Conservation (phyloP, 2,888 invertebrate species). For the Oasisia sp. region DNA sequence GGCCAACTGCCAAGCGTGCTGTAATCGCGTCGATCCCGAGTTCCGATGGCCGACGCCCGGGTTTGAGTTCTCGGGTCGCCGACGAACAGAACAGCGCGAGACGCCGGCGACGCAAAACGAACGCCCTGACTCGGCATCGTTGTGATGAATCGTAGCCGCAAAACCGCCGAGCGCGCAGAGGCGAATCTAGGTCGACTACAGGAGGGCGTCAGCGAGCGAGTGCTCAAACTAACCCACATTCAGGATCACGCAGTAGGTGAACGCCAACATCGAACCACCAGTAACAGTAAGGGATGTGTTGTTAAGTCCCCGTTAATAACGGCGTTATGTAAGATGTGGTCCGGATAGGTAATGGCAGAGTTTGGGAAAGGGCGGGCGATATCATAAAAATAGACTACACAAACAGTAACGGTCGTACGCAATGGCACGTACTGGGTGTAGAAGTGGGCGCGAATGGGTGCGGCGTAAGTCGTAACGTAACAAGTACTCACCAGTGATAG, state of each 20-base stretch:
- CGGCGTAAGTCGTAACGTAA: not conserved
- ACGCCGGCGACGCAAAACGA: not conserved
- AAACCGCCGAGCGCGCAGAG: not conserved
- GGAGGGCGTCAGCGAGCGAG: not conserved
- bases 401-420: not conserved
- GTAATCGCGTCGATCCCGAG: not conserved
- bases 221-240: not conserved
- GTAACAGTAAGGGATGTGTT: not conserved
- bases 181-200: not conserved
- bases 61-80: not conserved
- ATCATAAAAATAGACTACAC: no score
- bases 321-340: not conserved
- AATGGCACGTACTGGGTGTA: not conserved
- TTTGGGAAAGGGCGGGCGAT: not conserved
- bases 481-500: conserved; percentile 84
- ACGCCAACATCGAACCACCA: not conserved
- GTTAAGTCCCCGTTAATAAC: not conserved
- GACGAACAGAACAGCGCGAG: not conserved
- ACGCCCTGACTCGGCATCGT: not conserved
- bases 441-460: not conserved
- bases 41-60: not conserved
- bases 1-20: not conserved
- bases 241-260: not conserved
- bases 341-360: not conserved
- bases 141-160: not conserved